phyloP scores from a whole-genome alignment of 2,797 vertebrate genomes.

The Psittacula derbiana region DNA sequence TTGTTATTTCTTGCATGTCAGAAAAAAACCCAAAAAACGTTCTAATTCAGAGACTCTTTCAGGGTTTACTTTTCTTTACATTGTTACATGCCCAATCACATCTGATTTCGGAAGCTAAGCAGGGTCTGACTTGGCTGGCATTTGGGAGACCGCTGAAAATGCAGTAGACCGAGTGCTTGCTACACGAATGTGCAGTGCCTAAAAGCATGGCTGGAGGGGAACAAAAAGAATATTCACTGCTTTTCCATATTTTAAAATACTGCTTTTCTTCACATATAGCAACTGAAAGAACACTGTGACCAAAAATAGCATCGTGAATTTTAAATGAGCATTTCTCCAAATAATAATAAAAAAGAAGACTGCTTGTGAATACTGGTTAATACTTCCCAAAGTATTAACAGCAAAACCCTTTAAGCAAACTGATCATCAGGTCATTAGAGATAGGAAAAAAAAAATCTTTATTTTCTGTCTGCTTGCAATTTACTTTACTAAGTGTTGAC shows the following conservation, averaged over 20 bases:
- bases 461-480: conserved; percentile 1
- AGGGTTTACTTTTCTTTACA: conserved; percentile 59
- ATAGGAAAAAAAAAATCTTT: conserved; percentile 4
- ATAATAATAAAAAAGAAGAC: background rate
- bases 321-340: background rate
- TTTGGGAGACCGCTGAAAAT: conserved; percentile 3
- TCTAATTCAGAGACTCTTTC: conserved; percentile 24
- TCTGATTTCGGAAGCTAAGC: conserved; percentile 38
- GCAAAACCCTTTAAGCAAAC: background rate
- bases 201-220: background rate
- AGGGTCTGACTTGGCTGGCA: background rate
- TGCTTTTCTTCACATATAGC: background rate
- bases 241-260: background rate
- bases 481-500: background rate
- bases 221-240: background rate
- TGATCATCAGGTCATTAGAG: background rate
- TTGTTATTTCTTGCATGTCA: conserved; percentile 46
- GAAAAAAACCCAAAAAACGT: background rate
- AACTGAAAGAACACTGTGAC: background rate
- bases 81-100: conserved; percentile 25
- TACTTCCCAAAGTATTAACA: background rate
- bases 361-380: background rate
- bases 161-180: background rate
- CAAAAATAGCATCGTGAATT: background rate
- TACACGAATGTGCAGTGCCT: rapidly evolving